Evolutionary conservation across 2,113 vertebrate genomes (phyloP), one percentile per base, ranked within the genome.

Genomic region (Oenanthe melanoleuca): DNA sequence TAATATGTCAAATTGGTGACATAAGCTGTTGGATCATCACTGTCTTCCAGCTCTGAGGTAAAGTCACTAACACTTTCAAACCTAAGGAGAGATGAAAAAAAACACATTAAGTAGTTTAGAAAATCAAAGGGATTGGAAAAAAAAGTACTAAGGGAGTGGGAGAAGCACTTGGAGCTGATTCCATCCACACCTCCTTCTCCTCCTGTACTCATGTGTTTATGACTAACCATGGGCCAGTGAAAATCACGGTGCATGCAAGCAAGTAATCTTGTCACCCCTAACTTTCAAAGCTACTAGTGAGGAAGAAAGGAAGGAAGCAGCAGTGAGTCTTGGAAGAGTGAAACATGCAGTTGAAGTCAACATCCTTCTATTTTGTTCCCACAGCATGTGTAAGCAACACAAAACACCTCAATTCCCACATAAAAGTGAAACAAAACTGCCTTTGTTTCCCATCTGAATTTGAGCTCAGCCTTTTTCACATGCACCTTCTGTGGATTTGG

Each of bases 1-100:
- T 99, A 99, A 95, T 99, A 99, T 31, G 99, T 99, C 89, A 99
- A 96, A 96, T 99, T 99, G 97, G 99, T 99, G 97, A 99, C 99
- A 33, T 99, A 99, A 28, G 99, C 98, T 37, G 98, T 98, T 13
- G 99, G 98, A 70, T 99, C 99, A 40, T 99, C 98, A 2, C 96
- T 98, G 33, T 98, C 97, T 17, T 98, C 98, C 47, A 98, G 77
- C 65, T 99, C 99, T 49, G 98, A 93, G 67, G 98, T 83, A 94
- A 98, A 98, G 85, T 99, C 99, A 9, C 96, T 96, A 38, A 98
- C 98, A 7, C 98, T 99, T 72, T 99, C 99, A 24, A 99, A 99
- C 97, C 99, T 99, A 97, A 42, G 79, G 97, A 19, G 19, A 53
- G 74, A 84, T 13, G 31, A 59, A 88, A 71, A 78, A 33, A 7